A percentile compares a stretch with the other conserved stretches of the same genome.
Evolutionary conservation across 2,113 vertebrate genomes (phyloP).

Genomic region (Pachypanchax playfairii): DNA sequence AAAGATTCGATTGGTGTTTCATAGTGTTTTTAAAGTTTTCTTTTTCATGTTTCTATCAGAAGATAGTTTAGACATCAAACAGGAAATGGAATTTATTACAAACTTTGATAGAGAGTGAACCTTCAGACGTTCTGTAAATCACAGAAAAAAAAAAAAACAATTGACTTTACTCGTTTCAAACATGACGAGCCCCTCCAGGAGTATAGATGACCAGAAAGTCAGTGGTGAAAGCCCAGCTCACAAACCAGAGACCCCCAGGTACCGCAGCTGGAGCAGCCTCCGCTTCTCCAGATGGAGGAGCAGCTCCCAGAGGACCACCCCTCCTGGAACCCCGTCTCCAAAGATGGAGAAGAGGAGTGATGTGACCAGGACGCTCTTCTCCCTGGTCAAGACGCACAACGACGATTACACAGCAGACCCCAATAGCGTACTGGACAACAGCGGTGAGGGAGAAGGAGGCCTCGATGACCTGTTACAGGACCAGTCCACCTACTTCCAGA

Average conservation of each 20-base stretch:
- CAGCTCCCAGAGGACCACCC: constrained; percentile 54
- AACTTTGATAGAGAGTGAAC: constrained; percentile 25
- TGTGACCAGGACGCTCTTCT: constrained; percentile 66
- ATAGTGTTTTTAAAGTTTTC: background rate
- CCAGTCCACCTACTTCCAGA: constrained; percentile 82
- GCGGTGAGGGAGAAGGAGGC: constrained; percentile 14
- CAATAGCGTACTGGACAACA: constrained; percentile 42
- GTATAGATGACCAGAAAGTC: constrained; percentile 44
- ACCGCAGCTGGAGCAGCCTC: constrained; percentile 65
- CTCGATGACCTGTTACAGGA: constrained; percentile 1
- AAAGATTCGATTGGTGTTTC: too few relatives aligned
- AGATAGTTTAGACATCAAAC: background rate
- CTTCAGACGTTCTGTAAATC: background rate
- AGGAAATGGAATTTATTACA: constrained; percentile 6
- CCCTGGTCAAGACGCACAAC: constrained; percentile 71
- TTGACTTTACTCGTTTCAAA: background rate
- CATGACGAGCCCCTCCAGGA: constrained; percentile 58
- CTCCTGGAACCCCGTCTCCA: constrained; percentile 56
- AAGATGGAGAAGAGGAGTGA: constrained; percentile 55
- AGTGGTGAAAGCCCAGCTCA: constrained; percentile 38
- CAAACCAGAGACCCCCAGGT: constrained; percentile 52
- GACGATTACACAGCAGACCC: constrained; percentile 66
- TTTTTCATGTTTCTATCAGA: background rate
- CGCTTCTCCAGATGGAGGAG: constrained; percentile 70
- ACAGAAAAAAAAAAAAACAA: too few relatives aligned